Percentiles rank a stretch among this genome's conserved stretches.
These are phyloP conservation scores for Eurypyga helias DNA, from an alignment of 2,113 vertebrate species.

Conservation along the genomic window DNA sequence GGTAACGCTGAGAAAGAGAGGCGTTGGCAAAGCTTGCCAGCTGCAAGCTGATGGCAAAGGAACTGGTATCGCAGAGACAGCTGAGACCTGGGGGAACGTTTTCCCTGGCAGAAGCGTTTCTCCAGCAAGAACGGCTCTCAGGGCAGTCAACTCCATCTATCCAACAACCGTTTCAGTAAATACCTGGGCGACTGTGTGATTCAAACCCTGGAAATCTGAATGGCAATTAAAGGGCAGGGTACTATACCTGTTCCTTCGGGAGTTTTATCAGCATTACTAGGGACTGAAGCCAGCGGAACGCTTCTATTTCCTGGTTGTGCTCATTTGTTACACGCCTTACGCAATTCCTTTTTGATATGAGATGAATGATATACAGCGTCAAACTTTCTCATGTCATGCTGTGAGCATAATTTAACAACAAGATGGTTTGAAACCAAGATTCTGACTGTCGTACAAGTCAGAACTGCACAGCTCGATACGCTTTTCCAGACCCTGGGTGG, in stretches of 20 bases:
- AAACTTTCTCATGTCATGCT: constrained; percentile 6
- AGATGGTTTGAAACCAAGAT: not conserved
- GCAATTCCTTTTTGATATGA: constrained; percentile 15
- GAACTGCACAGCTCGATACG: constrained; percentile 11
- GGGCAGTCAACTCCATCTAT: not conserved
- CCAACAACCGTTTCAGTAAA: not conserved
- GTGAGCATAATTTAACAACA: constrained; percentile 30
- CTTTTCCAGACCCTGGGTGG: constrained; percentile 14
- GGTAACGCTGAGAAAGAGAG: not conserved
- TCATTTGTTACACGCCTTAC: not conserved
- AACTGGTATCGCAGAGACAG: not conserved
- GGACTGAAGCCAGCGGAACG: not conserved
- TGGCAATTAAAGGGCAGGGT: not conserved
- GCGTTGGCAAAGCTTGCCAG: not conserved
- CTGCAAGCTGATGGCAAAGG: not conserved
- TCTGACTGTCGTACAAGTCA: constrained; percentile 17
- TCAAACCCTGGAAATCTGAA: not conserved
- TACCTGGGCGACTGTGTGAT: not conserved
- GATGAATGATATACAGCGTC: constrained; percentile 29
- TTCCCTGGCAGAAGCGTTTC: not conserved
- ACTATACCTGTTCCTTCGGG: not conserved
- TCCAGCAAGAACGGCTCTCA: not conserved
- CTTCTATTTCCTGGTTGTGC: not conserved
- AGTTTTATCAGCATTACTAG: not conserved
- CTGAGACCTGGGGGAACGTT: not conserved